Percentiles rank a stretch among this genome's conserved stretches.
phyloP scores from a whole-genome alignment of 2,797 vertebrate genomes.

The Adrianichthys oophorus region DNA sequence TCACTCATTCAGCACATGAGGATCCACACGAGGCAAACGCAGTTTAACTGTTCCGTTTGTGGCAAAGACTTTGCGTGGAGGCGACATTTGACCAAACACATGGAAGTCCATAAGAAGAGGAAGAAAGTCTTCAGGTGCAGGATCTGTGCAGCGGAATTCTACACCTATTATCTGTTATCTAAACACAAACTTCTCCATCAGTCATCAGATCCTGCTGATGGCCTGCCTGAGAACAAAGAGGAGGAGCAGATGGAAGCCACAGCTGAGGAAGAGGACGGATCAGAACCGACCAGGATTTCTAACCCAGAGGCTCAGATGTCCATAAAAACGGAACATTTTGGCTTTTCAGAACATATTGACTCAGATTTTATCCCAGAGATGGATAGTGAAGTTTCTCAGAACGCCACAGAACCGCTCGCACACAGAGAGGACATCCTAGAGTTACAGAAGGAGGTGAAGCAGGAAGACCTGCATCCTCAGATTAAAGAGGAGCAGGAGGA shows the following conservation, averaged over 20 bases:
- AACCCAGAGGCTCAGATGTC: neutral
- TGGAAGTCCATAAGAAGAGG: constrained; percentile 22
- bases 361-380: neutral
- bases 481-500: constrained; percentile 46
- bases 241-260: constrained; percentile 1
- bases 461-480: constrained; percentile 14
- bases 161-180: constrained; percentile 18
- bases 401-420: neutral
- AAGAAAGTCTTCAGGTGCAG: constrained; percentile 13
- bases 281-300: neutral
- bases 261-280: constrained; percentile 9
- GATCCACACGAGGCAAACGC: constrained; percentile 31
- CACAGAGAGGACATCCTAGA: neutral
- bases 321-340: constrained; percentile 1
- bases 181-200: constrained; percentile 22
- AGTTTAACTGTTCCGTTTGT: constrained; percentile 34
- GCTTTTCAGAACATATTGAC: constrained; percentile 5
- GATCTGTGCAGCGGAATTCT: constrained; percentile 11
- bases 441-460: neutral
- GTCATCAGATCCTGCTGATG: neutral
- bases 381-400: neutral
- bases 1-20: constrained; percentile 46
- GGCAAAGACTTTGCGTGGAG: constrained; percentile 42
- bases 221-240: neutral
- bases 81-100: constrained; percentile 31